Percentiles rank a stretch among this genome's conserved stretches.
Evolutionary conservation across 2,888 invertebrate genomes (phyloP).

Genomic region (Euplexia lucipara): DNA sequence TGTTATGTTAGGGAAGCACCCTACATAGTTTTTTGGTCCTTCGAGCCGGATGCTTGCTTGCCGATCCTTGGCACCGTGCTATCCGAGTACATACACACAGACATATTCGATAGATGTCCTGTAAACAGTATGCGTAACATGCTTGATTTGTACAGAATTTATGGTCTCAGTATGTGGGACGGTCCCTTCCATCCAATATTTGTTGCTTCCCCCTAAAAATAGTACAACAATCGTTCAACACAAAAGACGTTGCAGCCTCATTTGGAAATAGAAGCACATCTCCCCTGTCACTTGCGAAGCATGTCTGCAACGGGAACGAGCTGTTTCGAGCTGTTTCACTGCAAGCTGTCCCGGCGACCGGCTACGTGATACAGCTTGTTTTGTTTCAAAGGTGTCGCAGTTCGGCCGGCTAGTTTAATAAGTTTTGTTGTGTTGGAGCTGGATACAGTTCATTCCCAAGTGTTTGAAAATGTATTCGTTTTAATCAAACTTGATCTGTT

Average conservation of each 20-base stretch:
- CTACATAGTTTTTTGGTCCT: no score
- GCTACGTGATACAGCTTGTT: conserved; percentile 44
- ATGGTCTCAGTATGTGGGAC: no score
- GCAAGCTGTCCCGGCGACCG: conserved; percentile 31
- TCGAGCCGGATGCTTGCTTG: no score
- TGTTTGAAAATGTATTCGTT: background rate
- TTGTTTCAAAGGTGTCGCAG: conserved; percentile 33
- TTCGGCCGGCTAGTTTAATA: conserved; percentile 6
- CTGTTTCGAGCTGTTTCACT: conserved; percentile 12
- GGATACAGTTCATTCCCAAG: conserved; percentile 1
- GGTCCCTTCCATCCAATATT: no score
- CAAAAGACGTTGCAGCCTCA: conserved; percentile 20
- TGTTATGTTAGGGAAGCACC: no score
- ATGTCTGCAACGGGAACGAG: conserved; percentile 25
- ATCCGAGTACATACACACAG: no score
- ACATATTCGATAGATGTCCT: no score
- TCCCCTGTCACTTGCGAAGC: conserved; percentile 31
- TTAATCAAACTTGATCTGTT: conserved; percentile 5
- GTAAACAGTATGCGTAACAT: no score
- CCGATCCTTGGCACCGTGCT: no score
- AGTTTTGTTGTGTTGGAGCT: conserved; percentile 5
- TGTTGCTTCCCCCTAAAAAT: no score
- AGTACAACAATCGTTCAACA: conserved; percentile 22
- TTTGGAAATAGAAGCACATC: conserved; percentile 41
- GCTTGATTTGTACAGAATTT: no score